Percentiles rank a stretch among this genome's conserved stretches.
phyloP scores from a whole-genome alignment of 2,797 vertebrate species.

The Microctenopoma lineatum region DNA sequence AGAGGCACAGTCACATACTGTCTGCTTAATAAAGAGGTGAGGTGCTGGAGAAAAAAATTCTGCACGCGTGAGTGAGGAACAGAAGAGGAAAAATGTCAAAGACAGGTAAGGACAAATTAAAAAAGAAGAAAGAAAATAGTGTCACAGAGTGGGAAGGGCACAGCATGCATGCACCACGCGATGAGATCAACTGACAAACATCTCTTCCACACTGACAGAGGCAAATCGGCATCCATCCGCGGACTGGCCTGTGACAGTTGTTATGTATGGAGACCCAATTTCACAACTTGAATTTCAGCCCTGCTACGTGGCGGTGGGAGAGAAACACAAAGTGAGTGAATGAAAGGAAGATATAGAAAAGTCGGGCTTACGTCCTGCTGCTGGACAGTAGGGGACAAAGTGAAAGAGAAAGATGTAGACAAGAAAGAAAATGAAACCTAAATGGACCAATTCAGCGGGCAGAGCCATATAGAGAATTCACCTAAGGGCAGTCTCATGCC shows the following conservation, averaged over 20 bases:
- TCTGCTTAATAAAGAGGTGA: conserved; percentile 54
- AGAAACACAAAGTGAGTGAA: conserved; percentile 58
- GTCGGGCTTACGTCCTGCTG: conserved; percentile 39
- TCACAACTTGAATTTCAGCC: conserved; percentile 59
- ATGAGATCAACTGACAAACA: conserved; percentile 75
- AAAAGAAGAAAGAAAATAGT: conserved; percentile 24
- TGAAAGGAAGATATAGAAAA: conserved; percentile 56
- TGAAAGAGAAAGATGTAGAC: conserved; percentile 64
- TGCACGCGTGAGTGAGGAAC: conserved; percentile 18
- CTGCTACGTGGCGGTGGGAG: conserved; percentile 61
- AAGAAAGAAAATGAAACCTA: conserved; percentile 76
- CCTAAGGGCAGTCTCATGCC: conserved; percentile 73
- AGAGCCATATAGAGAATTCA: conserved; percentile 74
- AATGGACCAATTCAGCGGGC: conserved; percentile 74
- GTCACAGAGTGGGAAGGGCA: conserved; percentile 28
- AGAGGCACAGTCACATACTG: conserved; percentile 43
- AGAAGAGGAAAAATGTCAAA: conserved; percentile 25
- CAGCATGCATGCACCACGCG: conserved; percentile 46
- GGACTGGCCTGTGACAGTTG: conserved; percentile 62
- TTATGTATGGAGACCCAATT: conserved; percentile 69
- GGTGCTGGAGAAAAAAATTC: conserved; percentile 25
- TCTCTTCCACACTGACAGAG: conserved; percentile 56
- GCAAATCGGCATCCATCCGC: conserved; percentile 57
- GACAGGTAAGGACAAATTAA: conserved; percentile 16
- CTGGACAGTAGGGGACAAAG: conserved; percentile 62